phyloP scores from a whole-genome alignment of 2,888 invertebrate species.

The Eudasyphora cyanicolor region DNA sequence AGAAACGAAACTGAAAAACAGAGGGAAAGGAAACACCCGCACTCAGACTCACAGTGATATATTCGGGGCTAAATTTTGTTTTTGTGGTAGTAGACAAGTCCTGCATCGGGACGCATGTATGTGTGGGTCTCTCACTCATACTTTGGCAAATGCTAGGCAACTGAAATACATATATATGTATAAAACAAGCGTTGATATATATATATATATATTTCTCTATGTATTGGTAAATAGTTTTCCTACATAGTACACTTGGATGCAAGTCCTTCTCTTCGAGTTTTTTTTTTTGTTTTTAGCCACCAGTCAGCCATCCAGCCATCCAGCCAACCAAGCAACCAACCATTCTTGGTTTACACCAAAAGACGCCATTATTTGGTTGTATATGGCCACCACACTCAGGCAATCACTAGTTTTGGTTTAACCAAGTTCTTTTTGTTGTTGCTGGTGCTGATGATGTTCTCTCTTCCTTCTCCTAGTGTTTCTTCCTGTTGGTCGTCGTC shows the following conservation, averaged over 20 bases:
- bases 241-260: not conserved
- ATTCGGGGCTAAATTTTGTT: no score
- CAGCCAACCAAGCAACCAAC: constrained; percentile 60
- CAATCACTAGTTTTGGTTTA: constrained; percentile 55
- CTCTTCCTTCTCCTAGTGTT: constrained; percentile 21
- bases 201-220: not conserved
- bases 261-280: not conserved
- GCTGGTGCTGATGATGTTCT: no score
- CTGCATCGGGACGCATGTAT: not conserved
- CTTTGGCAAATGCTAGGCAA: not conserved
- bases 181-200: constrained; percentile 10
- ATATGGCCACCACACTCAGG: constrained; percentile 63
- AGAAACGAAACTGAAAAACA: not conserved
- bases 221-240: constrained; percentile 52
- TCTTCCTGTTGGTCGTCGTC: not conserved
- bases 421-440: constrained; percentile 37
- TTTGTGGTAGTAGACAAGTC: not conserved
- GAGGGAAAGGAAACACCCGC: no score
- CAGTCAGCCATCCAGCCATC: constrained; percentile 58
- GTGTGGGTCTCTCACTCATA: constrained; percentile 40
- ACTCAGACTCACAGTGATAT: not conserved
- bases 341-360: constrained; percentile 66
- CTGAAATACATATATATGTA: not conserved
- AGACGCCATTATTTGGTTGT: constrained; percentile 66
- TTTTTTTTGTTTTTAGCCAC: constrained; percentile 46